Percentiles rank a stretch among this genome's conserved stretches.
Conservation (phyloP, 1,140 invertebrate species). For the Spodoptera frugiperda region DNA sequence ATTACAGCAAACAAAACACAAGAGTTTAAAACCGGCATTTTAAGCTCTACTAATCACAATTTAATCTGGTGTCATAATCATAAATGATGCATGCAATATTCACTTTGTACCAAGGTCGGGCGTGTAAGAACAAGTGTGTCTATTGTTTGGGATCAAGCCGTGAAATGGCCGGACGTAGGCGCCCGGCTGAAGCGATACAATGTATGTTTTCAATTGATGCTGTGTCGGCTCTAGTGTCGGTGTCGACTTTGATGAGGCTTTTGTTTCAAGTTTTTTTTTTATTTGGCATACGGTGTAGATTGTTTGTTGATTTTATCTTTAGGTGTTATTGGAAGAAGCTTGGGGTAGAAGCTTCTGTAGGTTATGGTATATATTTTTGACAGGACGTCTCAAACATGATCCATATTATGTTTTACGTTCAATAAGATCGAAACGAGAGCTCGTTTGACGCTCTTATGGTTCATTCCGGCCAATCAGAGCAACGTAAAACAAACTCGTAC, state of each 20-base stretch:
- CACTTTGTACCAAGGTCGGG: conserved; percentile 11
- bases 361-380: too few relatives aligned
- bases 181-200: conserved; percentile 5
- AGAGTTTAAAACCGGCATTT: neutral
- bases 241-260: neutral
- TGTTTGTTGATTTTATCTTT: too few relatives aligned
- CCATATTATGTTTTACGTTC: too few relatives aligned
- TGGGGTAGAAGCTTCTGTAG: too few relatives aligned
- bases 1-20: neutral
- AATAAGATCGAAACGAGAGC: too few relatives aligned
- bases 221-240: neutral
- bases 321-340: too few relatives aligned
- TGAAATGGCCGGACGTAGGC: conserved; percentile 33
- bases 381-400: too few relatives aligned
- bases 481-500: too few relatives aligned
- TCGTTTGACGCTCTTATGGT: too few relatives aligned
- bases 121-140: conserved; percentile 3
- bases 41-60: conserved; percentile 17
- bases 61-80: conserved; percentile 7
- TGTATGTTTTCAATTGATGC: conserved; percentile 28
- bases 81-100: conserved; percentile 22
- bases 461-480: too few relatives aligned
- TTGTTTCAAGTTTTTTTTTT: neutral
- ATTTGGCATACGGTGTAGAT: too few relatives aligned
- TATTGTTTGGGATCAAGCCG: conserved; percentile 22